Evolutionary conservation across 2,888 invertebrate genomes (phyloP).

Genomic region (Keiferia lycopersicella): DNA sequence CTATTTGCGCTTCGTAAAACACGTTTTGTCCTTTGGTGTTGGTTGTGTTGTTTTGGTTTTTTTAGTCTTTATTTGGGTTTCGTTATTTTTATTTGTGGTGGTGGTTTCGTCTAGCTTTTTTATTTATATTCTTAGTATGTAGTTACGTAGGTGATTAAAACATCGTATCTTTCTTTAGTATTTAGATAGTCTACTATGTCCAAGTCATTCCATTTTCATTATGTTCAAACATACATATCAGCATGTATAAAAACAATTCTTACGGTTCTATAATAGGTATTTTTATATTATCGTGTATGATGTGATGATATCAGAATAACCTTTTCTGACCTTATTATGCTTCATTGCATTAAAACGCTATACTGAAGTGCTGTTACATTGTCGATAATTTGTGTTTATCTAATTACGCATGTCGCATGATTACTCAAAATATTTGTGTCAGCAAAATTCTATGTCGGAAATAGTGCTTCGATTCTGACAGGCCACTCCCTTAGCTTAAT

Average conservation of each 20-base stretch:
- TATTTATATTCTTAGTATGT: neutral
- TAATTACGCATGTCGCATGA: slow-evolving; percentile 9
- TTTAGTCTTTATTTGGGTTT: neutral
- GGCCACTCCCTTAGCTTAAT: neutral
- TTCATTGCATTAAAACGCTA: slow-evolving; percentile 4
- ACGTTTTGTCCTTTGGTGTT: slow-evolving; percentile 13
- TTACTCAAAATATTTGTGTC: neutral
- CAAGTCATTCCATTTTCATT: neutral
- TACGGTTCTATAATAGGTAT: neutral
- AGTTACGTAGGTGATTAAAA: neutral
- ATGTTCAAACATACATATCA: neutral
- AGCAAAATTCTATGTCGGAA: too few species aligned
- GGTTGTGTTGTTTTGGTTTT: slow-evolving; percentile 10
- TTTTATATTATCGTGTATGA: neutral
- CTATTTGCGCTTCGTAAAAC: slow-evolving; percentile 31
- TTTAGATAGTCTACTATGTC: neutral
- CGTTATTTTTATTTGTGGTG: slow-evolving; percentile 4
- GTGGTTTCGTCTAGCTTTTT: neutral
- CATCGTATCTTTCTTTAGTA: neutral
- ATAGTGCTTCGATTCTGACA: too few species aligned
- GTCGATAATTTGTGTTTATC: slow-evolving; percentile 9
- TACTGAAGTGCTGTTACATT: neutral
- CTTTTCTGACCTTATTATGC: slow-evolving; percentile 8
- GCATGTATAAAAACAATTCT: neutral
- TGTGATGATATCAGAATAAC: neutral